These are phyloP conservation scores for Peribatodes rhomboidaria DNA, from an alignment of 2,888 invertebrate genomes.

Conservation along the genomic window DNA sequence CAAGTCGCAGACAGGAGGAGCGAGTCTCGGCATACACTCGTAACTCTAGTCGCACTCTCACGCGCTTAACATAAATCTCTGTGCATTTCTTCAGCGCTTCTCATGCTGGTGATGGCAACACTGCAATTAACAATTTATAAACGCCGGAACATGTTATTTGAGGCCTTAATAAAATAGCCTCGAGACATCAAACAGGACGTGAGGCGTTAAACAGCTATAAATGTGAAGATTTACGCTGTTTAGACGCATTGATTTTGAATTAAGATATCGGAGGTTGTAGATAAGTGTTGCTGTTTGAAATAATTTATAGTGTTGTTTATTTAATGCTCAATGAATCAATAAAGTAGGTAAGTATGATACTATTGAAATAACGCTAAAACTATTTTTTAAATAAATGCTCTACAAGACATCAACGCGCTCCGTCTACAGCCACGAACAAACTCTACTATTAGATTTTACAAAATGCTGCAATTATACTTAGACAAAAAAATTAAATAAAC, in stretches of 20 bases:
- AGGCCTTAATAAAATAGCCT: slow-evolving; percentile 40
- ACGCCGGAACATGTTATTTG: slow-evolving; percentile 41
- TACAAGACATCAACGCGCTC: slow-evolving; percentile 1
- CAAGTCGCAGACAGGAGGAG: slow-evolving; percentile 55
- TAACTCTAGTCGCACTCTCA: slow-evolving; percentile 46
- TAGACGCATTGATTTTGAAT: slow-evolving; percentile 16
- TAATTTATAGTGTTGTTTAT: slow-evolving; percentile 17
- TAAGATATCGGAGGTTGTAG: slow-evolving; percentile 18
- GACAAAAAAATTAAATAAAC: neutral
- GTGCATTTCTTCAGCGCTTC: slow-evolving; percentile 44
- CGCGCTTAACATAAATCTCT: slow-evolving; percentile 56
- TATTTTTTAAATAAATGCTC: neutral
- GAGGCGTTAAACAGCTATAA: slow-evolving; percentile 25
- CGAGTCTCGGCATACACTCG: slow-evolving; percentile 40
- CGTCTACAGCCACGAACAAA: neutral
- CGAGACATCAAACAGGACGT: slow-evolving; percentile 21
- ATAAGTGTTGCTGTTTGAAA: neutral
- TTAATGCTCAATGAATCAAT: slow-evolving; percentile 1
- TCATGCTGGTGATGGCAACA: slow-evolving; percentile 39
- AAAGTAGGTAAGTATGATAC: neutral
- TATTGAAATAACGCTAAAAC: neutral
- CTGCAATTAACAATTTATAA: slow-evolving; percentile 43
- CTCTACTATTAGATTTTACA: neutral
- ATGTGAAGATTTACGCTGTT: slow-evolving; percentile 22
- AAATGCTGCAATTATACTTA: neutral